Base-by-base conservation (phyloP, 2,888 invertebrate species). In the Hydroisotoma schaefferi region DNA sequence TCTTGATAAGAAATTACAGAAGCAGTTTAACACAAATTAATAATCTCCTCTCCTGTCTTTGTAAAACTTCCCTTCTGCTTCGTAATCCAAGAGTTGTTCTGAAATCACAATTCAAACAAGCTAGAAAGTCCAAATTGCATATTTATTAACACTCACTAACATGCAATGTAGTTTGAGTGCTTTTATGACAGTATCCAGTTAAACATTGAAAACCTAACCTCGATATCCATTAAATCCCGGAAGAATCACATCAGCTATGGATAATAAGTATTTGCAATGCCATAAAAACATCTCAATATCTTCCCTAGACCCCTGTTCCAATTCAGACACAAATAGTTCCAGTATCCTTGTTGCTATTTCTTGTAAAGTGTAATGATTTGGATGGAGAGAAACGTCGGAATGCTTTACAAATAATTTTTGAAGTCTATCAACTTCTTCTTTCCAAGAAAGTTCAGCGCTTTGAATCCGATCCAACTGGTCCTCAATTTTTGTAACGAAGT, bases 161-260 rank as follows among this genome's bases (percentile, higher is more conserved):
- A n/a, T n/a, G n/a, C n/a, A n/a, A n/a, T n/a, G n/a, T n/a, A n/a
- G n/a, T n/a, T n/a, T n/a, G n/a, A n/a, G n/a, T n/a, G n/a, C n/a
- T n/a, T n/a, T n/a, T n/a, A n/a, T n/a, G n/a, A n/a, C n/a, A n/a
- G n/a, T n/a, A n/a, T n/a, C n/a, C n/a, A n/a, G n/a, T n/a, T n/a
- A n/a, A n/a, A n/a, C n/a, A n/a, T n/a, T n/a, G n/a, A n/a, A n/a
- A n/a, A n/a, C n/a, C n/a, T 22, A 40, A 63, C 63, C 59, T 64
- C 63, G 58, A 54, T 64, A 55, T 15, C 60, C 51, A 22, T 61
- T 66, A 33, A 58, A 68, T 23, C 68, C 68, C 2, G 68, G 68
- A 25, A 62, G 49, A 26, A 66, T 54, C 3, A 63, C 51, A 22
- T 66, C 51, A 15, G 68, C 68, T 10, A 68, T 55, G 18, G 52